Conservation (phyloP, 2,113 vertebrate species). For the Lamprologus speciosus region DNA sequence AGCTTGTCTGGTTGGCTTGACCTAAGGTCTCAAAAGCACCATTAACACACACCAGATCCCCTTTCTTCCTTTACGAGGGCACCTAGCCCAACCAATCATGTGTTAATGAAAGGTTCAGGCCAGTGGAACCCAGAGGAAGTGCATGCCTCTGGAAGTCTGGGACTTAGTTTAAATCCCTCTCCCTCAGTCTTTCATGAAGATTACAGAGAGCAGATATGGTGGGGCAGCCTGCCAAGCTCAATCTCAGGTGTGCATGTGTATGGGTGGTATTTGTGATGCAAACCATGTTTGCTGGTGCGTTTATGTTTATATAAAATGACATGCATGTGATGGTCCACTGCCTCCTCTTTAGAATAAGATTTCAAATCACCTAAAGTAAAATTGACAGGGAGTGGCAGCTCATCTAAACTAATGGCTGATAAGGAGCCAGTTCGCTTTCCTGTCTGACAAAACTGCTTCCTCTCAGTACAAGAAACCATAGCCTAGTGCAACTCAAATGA, state of each 20-base stretch:
- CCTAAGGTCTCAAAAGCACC: background rate
- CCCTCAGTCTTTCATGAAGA: background rate
- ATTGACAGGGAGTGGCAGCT: slow-evolving; percentile 14
- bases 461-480: background rate
- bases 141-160: slow-evolving; percentile 13
- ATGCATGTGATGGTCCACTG: background rate
- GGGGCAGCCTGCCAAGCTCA: slow-evolving; percentile 2
- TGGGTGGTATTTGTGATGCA: background rate
- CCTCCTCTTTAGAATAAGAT: background rate
- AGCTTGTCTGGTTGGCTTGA: background rate
- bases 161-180: slow-evolving; percentile 17
- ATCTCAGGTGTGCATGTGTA: background rate
- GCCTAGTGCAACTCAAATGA: background rate
- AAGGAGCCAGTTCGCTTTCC: slow-evolving; percentile 28
- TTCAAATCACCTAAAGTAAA: background rate
- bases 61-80: slow-evolving; percentile 26
- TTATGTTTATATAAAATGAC: background rate
- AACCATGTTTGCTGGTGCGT: background rate
- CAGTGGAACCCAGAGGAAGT: slow-evolving; percentile 4
- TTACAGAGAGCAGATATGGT: background rate
- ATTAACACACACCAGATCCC: slow-evolving; percentile 41
- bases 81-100: background rate
- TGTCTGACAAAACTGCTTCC: slow-evolving; percentile 33
- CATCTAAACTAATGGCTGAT: slow-evolving; percentile 18
- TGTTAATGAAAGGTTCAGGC: slow-evolving; percentile 24